A percentile compares a stretch with the other conserved stretches of the same genome.
phyloP scores from a whole-genome alignment of 2,888 invertebrate species.

The Stenolophus ochropezus region DNA sequence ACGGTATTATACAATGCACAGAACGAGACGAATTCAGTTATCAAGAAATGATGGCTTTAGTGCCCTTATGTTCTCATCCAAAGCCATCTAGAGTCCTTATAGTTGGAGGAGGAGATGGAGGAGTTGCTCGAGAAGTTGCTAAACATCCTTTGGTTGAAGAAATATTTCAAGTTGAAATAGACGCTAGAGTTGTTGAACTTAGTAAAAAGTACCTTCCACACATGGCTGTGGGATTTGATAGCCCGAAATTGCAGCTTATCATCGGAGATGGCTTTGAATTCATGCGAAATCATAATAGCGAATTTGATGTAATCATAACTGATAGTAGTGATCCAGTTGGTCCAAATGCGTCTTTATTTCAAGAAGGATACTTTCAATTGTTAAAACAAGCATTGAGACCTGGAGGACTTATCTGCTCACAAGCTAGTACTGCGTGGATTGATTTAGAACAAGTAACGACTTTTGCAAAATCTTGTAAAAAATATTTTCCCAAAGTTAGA shows the following conservation, averaged over 20 bases:
- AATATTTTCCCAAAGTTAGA: slow-evolving; percentile 85
- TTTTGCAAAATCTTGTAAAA: slow-evolving; percentile 84
- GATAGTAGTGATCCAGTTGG: slow-evolving; percentile 99
- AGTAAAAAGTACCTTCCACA: slow-evolving; percentile 92
- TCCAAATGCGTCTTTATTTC: slow-evolving; percentile 79
- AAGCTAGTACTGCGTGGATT: slow-evolving; percentile 89
- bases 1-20: slow-evolving; percentile 98
- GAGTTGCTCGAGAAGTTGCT: slow-evolving; percentile 94
- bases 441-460: slow-evolving; percentile 85
- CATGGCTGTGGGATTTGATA: slow-evolving; percentile 91
- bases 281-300: slow-evolving; percentile 87
- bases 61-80: slow-evolving; percentile 93
- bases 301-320: slow-evolving; percentile 98
- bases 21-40: slow-evolving; percentile 97
- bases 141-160: slow-evolving; percentile 93
- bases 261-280: slow-evolving; percentile 97
- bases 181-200: slow-evolving; percentile 91
- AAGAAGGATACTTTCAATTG: slow-evolving; percentile 77
- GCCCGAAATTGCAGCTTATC: slow-evolving; percentile 87
- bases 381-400: slow-evolving; percentile 89
- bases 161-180: slow-evolving; percentile 95
- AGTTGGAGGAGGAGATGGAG: slow-evolving; percentile 99
- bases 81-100: slow-evolving; percentile 94
- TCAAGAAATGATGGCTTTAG: slow-evolving; percentile 98
- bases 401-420: slow-evolving; percentile 95